Conservation (phyloP, 2,113 vertebrate genomes). For the Callipepla californica region DNA sequence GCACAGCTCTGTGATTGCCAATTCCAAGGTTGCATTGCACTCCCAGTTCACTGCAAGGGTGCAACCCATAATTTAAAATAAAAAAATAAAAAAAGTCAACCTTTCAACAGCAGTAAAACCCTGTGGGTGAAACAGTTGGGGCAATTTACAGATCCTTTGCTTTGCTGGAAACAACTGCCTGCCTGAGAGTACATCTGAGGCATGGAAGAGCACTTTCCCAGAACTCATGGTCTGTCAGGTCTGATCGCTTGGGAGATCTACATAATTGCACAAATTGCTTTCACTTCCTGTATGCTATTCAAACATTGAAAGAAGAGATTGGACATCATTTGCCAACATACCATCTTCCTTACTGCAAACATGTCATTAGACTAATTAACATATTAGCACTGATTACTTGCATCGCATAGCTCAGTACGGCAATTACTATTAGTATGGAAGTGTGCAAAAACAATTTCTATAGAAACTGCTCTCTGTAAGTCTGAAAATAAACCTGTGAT, state of each 20-base stretch:
- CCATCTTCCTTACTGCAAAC: background rate
- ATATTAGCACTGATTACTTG: constrained; percentile 4
- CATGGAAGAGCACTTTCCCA: background rate
- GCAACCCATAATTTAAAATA: background rate
- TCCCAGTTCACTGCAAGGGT: background rate
- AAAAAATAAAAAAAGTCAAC: background rate
- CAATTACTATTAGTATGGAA: background rate
- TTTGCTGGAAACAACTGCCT: background rate
- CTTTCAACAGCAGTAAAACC: background rate
- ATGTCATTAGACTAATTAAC: constrained; percentile 10
- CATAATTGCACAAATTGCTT: constrained; percentile 69
- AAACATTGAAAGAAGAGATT: background rate
- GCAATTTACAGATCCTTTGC: background rate
- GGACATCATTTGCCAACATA: background rate
- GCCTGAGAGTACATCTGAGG: background rate
- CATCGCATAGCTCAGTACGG: background rate
- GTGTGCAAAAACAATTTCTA: background rate
- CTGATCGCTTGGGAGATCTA: background rate
- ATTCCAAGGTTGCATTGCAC: background rate
- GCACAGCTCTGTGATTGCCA: background rate
- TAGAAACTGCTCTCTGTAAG: background rate
- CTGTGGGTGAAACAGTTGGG: background rate
- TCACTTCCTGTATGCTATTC: background rate
- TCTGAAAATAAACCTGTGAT: background rate
- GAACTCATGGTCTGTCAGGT: constrained; percentile 38